Conservation (phyloP, 2,888 invertebrate genomes). For the Nasonia oneida region DNA sequence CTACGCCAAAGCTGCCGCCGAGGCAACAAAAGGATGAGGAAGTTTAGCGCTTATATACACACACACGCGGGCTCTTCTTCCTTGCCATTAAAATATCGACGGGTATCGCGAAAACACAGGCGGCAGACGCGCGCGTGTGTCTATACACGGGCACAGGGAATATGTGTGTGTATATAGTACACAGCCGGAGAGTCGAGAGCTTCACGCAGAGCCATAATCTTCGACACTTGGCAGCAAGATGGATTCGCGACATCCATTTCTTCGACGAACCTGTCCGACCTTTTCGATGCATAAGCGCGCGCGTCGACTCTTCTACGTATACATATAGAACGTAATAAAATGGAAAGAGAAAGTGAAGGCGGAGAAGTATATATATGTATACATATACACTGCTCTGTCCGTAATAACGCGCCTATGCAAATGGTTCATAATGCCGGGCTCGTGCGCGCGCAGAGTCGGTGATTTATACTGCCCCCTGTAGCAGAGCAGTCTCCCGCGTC, state of each 20-base stretch:
- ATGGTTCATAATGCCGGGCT: constrained; percentile 68
- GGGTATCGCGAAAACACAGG: background rate
- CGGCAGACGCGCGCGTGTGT: too few relatives aligned
- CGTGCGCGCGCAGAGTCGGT: constrained; percentile 36
- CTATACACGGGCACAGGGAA: background rate
- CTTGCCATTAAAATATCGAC: constrained; percentile 37
- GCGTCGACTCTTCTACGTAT: background rate
- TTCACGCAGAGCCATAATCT: constrained; percentile 62
- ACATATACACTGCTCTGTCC: constrained; percentile 21
- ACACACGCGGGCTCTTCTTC: background rate
- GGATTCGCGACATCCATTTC: constrained; percentile 66
- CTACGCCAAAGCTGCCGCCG: background rate
- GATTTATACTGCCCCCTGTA: constrained; percentile 52
- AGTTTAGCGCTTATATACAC: background rate
- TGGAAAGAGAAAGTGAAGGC: background rate
- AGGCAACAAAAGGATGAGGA: constrained; percentile 14
- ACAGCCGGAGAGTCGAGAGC: background rate
- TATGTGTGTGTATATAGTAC: background rate
- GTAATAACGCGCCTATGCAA: constrained; percentile 68
- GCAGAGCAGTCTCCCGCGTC: background rate
- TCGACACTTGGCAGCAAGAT: constrained; percentile 66
- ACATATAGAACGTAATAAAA: background rate
- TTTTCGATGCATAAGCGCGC: constrained; percentile 12
- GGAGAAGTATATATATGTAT: background rate
- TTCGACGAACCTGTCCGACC: constrained; percentile 53